A percentile compares a stretch with the other conserved stretches of the same genome.
Conservation (phyloP, 1,140 invertebrate species). For the Thrips palmi region DNA sequence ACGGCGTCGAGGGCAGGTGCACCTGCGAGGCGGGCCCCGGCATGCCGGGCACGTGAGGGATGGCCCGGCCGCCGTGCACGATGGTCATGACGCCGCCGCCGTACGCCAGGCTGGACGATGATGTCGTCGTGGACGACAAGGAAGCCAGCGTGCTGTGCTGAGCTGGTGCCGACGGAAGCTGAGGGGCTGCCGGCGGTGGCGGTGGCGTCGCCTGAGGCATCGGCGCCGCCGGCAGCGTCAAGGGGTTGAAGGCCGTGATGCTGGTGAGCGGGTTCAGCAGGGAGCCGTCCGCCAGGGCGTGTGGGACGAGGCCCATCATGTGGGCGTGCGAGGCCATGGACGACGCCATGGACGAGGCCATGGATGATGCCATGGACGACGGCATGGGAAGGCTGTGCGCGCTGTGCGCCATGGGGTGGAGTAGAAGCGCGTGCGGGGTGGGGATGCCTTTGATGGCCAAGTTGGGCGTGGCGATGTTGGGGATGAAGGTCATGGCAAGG, state of each 20-base stretch:
- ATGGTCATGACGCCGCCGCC: slow-evolving; percentile 17
- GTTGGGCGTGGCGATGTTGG: slow-evolving; percentile 35
- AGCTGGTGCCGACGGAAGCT: not conserved
- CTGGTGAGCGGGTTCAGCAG: slow-evolving; percentile 25
- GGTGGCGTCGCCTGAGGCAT: slow-evolving; percentile 15
- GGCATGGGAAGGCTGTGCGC: no score
- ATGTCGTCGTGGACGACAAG: slow-evolving; percentile 15
- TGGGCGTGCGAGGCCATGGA: not conserved
- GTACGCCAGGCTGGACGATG: slow-evolving; percentile 1
- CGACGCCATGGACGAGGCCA: not conserved
- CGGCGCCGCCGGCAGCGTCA: slow-evolving; percentile 28
- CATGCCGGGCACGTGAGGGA: slow-evolving; percentile 69
- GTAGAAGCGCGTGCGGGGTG: slow-evolving; percentile 13
- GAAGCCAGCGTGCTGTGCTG: not conserved
- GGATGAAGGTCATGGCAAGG: slow-evolving; percentile 32
- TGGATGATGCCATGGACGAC: not conserved
- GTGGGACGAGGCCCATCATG: slow-evolving; percentile 21
- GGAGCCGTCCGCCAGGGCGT: slow-evolving; percentile 23
- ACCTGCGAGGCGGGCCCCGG: slow-evolving; percentile 50
- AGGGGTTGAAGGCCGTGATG: slow-evolving; percentile 51
- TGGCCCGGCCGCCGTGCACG: slow-evolving; percentile 43
- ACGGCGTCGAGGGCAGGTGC: slow-evolving; percentile 8
- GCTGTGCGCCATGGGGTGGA: slow-evolving; percentile 5
- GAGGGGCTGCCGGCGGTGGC: slow-evolving; percentile 16
- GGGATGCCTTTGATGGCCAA: slow-evolving; percentile 26